Evolutionary conservation across 2,797 vertebrate genomes (phyloP), one percentile per base, ranked within the genome.

Genomic region (Sebastes vulpes): DNA sequence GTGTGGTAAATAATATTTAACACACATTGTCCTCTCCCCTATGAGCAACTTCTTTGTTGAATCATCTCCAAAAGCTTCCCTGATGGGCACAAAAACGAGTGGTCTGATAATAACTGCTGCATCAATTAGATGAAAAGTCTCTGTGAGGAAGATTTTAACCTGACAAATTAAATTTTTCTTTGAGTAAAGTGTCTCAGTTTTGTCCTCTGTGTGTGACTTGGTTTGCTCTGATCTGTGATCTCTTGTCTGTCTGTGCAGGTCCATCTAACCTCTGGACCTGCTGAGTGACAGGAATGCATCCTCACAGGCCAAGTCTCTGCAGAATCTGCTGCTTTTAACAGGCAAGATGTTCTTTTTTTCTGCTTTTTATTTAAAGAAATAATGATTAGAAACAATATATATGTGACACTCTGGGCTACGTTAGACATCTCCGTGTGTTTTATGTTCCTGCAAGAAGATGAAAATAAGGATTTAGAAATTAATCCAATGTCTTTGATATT

Each of bases 201-300:
- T 32, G 46, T 60, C 9, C 6, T 32, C 4, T 75, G 18, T 46
- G 16, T 42, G 2, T 65, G 53, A 32, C 9, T 35, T 9, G 46
- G 46, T 50, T 50, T 0, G 16, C 9, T 26, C 14, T 18, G 23
- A 23, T 67, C 11, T 26, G 9, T 16, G 26, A 21, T 67, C 28
- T 59, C 35, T 16, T 48, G 18, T 53, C 26, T 42, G 78, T 65
- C 35, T 61, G 7, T 57, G 58, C 46, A 71, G 76, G 73, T 83
- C 63, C 58, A n/a, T 71, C 31, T 54, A 46, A 79, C 69, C 81
- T 68, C 21, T 77, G 75, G 77, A 85, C 31, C 48, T 61, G 83
- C 28, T 60, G 85, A 89, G 65, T 77, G 87, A 88, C 57, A 70
- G 85, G 74, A 72, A 80, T 75, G 77, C 76, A 56, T 70, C 53